These are phyloP conservation scores for Acipenser ruthenus DNA, from an alignment of 2,797 vertebrate species.

Conservation along the genomic window DNA sequence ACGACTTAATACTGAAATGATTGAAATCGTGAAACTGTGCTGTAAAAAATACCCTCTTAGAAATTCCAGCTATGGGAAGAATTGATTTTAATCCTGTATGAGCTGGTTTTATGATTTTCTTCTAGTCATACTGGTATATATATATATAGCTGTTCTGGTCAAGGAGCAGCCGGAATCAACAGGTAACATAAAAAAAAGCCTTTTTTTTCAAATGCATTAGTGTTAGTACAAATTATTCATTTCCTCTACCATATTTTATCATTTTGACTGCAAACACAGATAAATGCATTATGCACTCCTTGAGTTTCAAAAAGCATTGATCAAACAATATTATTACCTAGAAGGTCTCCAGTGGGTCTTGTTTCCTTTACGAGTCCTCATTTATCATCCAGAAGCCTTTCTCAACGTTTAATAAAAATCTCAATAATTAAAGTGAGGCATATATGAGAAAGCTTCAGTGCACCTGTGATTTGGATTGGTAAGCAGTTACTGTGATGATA, in stretches of 20 bases:
- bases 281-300: conserved; percentile 14
- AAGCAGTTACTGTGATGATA: no score
- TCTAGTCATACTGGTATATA: no score
- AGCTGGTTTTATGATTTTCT: no score
- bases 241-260: conserved; percentile 14
- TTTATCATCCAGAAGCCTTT: conserved; percentile 19
- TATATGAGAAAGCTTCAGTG: no score
- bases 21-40: no score
- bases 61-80: no score
- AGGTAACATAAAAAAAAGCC: neutral
- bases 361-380: neutral
- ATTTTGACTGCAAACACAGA: conserved; percentile 10
- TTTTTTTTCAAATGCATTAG: neutral
- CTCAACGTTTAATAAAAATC: conserved; percentile 17
- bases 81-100: no score
- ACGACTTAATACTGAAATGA: no score
- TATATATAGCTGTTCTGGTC: no score
- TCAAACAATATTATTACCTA: conserved; percentile 10
- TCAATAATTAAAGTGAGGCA: conserved; percentile 1
- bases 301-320: conserved; percentile 9
- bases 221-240: conserved; percentile 13
- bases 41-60: no score
- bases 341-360: neutral
- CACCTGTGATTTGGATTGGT: no score
- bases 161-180: no score